Conservation (phyloP, 1,140 invertebrate genomes). For the Lamellibrachia luymesi region DNA sequence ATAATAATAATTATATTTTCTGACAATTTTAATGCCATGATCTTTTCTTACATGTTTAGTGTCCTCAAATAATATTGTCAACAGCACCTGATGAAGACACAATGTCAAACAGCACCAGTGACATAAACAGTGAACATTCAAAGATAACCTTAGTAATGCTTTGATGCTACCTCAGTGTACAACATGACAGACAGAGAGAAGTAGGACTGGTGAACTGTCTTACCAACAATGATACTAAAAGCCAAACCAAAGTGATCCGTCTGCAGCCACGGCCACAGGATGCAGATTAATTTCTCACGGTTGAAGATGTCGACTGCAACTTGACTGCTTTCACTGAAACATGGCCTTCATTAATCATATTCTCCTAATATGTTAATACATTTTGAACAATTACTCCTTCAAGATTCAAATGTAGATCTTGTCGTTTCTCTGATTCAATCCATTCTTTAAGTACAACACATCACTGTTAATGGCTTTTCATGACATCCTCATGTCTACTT, state of each 20-base stretch:
- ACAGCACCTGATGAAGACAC: too few species aligned
- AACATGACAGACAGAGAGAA: background rate
- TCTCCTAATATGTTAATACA: background rate
- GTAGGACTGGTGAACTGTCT: constrained; percentile 22
- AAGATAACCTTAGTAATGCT: background rate
- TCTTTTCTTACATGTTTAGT: too few species aligned
- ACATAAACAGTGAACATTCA: background rate
- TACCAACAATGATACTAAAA: constrained; percentile 62
- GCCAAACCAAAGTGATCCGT: constrained; percentile 63
- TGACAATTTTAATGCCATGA: too few species aligned
- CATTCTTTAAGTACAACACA: too few species aligned
- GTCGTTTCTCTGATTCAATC: too few species aligned
- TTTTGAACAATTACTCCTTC: background rate
- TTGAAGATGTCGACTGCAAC: constrained; percentile 68
- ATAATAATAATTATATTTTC: too few species aligned
- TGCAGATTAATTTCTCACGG: constrained; percentile 64
- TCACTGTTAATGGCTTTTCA: too few species aligned
- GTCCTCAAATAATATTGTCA: too few species aligned
- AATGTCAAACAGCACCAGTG: too few species aligned
- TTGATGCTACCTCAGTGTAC: background rate
- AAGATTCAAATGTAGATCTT: background rate
- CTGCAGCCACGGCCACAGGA: constrained; percentile 68
- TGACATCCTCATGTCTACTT: too few species aligned
- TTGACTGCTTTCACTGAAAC: constrained; percentile 62
- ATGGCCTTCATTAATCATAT: background rate